Evolutionary conservation across 2,888 invertebrate genomes (phyloP).

Genomic region (Gymnoscelis rufifasciata): DNA sequence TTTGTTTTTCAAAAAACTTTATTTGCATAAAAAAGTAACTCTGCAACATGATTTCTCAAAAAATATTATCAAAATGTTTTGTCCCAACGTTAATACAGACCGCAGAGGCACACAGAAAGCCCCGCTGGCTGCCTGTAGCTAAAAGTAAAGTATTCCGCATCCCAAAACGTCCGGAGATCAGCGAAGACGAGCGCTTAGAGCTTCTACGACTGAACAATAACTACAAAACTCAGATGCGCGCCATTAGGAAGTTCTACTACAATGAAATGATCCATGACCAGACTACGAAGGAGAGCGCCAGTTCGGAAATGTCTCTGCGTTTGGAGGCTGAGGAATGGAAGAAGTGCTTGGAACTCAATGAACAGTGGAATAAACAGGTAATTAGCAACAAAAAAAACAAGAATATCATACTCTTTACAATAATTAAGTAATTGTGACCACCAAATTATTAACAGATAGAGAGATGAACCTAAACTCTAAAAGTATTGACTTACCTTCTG

Average conservation of each 20-base stretch:
- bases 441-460: no score
- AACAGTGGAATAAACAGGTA: slow-evolving; percentile 83
- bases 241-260: slow-evolving; percentile 74
- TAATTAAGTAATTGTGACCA: no score
- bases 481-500: no score
- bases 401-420: no score
- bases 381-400: not conserved
- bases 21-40: not conserved
- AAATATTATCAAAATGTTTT: slow-evolving; percentile 48
- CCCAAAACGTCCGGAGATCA: slow-evolving; percentile 78
- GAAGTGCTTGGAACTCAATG: slow-evolving; percentile 80
- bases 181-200: slow-evolving; percentile 83
- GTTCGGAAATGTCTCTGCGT: slow-evolving; percentile 75
- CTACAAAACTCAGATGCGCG: slow-evolving; percentile 82
- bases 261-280: slow-evolving; percentile 73
- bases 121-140: slow-evolving; percentile 88
- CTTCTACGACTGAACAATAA: slow-evolving; percentile 83
- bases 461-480: no score
- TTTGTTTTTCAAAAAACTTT: no score
- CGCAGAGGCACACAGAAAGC: slow-evolving; percentile 81
- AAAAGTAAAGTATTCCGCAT: slow-evolving; percentile 88
- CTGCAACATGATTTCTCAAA: slow-evolving; percentile 39
- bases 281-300: slow-evolving; percentile 71
- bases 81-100: slow-evolving; percentile 56
- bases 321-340: slow-evolving; percentile 82